Conservation (phyloP, 2,113 vertebrate genomes). For the Acinonyx jubatus region DNA sequence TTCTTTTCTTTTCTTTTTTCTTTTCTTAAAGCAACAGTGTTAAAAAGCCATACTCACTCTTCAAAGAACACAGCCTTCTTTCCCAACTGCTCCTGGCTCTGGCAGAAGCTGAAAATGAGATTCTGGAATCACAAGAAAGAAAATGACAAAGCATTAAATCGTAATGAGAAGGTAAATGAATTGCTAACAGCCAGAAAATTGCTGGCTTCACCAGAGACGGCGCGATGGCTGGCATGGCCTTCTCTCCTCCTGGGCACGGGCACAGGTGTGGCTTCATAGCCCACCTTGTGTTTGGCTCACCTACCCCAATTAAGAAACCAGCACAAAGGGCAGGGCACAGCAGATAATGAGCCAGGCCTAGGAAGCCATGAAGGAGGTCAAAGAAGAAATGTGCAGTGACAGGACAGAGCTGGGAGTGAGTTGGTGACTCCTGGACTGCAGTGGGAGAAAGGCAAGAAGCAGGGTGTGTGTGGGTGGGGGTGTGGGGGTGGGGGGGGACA, state of each 20-base stretch:
- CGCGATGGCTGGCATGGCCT: too few species aligned
- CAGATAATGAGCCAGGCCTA: not conserved
- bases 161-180: slow-evolving; percentile 37
- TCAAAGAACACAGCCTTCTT: slow-evolving; percentile 57
- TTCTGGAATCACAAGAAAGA: slow-evolving; percentile 51
- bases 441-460: fast-evolving
- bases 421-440: not conserved
- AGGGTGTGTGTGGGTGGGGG: too few species aligned
- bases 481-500: too few species aligned
- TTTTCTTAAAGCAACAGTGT: not conserved
- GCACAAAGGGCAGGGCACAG: slow-evolving; percentile 50
- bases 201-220: not conserved
- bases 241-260: not conserved
- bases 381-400: not conserved
- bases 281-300: not conserved
- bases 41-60: slow-evolving; percentile 79
- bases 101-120: not conserved
- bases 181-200: not conserved
- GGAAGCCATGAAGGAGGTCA: not conserved
- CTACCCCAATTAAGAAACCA: not conserved
- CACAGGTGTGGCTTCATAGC: not conserved
- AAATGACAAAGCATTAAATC: slow-evolving; percentile 58
- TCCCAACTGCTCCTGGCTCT: slow-evolving; percentile 37
- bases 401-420: not conserved
- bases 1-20: not conserved